Percentiles rank a stretch among this genome's conserved stretches.
These are phyloP conservation scores for Uloborus diversus DNA, from an alignment of 1,140 invertebrate genomes.

Conservation along the genomic window DNA sequence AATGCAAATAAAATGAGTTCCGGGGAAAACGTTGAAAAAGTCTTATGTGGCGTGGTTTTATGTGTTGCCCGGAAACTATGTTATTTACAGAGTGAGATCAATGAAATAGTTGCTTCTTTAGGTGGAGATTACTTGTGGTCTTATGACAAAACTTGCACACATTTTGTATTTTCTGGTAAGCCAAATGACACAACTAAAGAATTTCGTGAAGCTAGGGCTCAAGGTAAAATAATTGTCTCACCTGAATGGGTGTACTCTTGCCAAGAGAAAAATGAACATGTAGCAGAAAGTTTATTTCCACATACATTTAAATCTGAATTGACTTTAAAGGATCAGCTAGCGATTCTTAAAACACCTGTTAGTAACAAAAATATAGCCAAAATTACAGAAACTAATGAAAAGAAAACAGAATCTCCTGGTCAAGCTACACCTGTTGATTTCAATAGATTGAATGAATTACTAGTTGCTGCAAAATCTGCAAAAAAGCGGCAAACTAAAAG, in stretches of 20 bases:
- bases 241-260: conserved; percentile 67
- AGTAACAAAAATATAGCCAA: not conserved
- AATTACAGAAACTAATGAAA: not conserved
- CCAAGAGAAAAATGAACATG: conserved; percentile 63
- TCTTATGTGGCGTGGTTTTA: conserved; percentile 65
- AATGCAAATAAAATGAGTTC: not conserved
- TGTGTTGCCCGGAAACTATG: conserved; percentile 65
- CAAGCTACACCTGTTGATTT: conserved; percentile 49
- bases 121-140: conserved; percentile 67
- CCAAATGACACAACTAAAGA: conserved; percentile 66
- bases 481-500: conserved; percentile 55
- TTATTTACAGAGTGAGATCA: conserved; percentile 64
- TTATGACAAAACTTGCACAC: conserved; percentile 65
- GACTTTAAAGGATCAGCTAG: conserved; percentile 61
- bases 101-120: conserved; percentile 64
- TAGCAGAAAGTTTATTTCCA: conserved; percentile 67
- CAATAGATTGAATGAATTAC: conserved; percentile 57
- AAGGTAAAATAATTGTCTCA: conserved; percentile 67
- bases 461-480: conserved; percentile 59
- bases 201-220: conserved; percentile 64
- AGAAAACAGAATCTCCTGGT: not conserved
- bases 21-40: not conserved
- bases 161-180: conserved; percentile 67
- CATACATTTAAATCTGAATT: conserved; percentile 67
- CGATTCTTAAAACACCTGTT: conserved; percentile 38